A percentile compares a stretch with the other conserved stretches of the same genome.
Evolutionary conservation across 2,888 invertebrate species (phyloP).

Genomic region (Slavum lentiscoides): DNA sequence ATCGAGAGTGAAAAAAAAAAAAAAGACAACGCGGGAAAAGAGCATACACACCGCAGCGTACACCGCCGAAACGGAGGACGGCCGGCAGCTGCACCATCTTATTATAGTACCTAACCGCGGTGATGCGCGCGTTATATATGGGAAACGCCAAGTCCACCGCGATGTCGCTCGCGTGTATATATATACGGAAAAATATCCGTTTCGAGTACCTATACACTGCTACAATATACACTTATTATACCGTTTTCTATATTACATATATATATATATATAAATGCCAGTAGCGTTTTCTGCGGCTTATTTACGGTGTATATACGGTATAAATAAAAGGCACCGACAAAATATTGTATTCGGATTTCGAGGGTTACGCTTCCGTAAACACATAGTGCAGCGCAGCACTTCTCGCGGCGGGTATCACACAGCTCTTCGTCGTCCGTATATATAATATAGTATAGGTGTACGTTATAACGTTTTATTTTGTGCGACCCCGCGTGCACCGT

Average conservation of each 20-base stretch:
- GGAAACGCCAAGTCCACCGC: too few species aligned
- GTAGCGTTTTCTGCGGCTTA: conserved; percentile 26
- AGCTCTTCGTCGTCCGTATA: not conserved
- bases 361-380: conserved; percentile 52
- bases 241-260: too few species aligned
- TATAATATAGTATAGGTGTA: conserved; percentile 10
- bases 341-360: conserved; percentile 25
- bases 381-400: too few species aligned
- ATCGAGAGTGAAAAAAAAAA: conserved; percentile 33
- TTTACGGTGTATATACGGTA: not conserved
- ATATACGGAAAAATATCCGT: not conserved
- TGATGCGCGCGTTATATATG: too few species aligned
- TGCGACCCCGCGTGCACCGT: not conserved
- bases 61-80: too few species aligned
- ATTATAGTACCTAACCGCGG: too few species aligned
- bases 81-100: too few species aligned
- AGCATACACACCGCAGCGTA: not conserved
- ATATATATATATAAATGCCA: conserved; percentile 6
- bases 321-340: not conserved
- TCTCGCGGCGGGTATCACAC: conserved; percentile 25
- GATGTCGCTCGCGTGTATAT: too few species aligned
- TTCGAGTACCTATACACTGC: conserved; percentile 4
- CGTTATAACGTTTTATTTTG: conserved; percentile 21
- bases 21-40: not conserved
- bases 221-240: not conserved